Conservation (phyloP, 2,888 invertebrate species). For the Ormia ochracea region DNA sequence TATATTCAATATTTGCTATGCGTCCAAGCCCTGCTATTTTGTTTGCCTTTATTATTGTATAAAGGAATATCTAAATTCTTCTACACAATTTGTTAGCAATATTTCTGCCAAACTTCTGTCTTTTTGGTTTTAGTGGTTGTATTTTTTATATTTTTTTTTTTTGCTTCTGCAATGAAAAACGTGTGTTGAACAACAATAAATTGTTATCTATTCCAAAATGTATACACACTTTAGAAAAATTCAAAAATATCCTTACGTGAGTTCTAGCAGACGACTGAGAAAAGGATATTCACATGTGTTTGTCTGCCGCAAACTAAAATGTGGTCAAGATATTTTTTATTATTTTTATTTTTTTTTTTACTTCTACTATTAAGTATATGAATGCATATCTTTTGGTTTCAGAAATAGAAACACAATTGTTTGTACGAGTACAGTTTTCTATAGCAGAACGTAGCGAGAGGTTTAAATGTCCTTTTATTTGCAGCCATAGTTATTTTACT, state of each 20-base stretch:
- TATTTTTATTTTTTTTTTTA: neutral
- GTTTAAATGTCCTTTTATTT: slow-evolving; percentile 9
- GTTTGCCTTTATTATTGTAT: neutral
- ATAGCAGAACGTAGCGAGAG: neutral
- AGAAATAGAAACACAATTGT: neutral
- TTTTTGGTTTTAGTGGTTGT: slow-evolving; percentile 28
- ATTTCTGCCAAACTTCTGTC: neutral
- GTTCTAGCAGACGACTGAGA: neutral
- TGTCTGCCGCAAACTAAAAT: slow-evolving; percentile 23
- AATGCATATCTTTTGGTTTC: neutral
- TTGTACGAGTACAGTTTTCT: neutral
- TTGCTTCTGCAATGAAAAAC: slow-evolving; percentile 16
- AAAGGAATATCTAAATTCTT: neutral
- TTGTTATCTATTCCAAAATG: slow-evolving; percentile 8
- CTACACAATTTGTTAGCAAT: neutral
- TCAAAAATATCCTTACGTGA: neutral
- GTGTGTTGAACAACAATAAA: slow-evolving; percentile 44
- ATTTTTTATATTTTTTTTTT: neutral
- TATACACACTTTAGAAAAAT: neutral
- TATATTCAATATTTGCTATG: neutral
- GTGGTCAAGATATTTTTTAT: slow-evolving; percentile 28
- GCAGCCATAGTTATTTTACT: slow-evolving; percentile 34
- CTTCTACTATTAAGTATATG: neutral
- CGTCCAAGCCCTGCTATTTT: neutral
- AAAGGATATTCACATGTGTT: neutral